Evolutionary conservation across 2,888 invertebrate species (phyloP), one percentile per base, ranked within the genome.

Genomic region (Meteorus cinctellus): DNA sequence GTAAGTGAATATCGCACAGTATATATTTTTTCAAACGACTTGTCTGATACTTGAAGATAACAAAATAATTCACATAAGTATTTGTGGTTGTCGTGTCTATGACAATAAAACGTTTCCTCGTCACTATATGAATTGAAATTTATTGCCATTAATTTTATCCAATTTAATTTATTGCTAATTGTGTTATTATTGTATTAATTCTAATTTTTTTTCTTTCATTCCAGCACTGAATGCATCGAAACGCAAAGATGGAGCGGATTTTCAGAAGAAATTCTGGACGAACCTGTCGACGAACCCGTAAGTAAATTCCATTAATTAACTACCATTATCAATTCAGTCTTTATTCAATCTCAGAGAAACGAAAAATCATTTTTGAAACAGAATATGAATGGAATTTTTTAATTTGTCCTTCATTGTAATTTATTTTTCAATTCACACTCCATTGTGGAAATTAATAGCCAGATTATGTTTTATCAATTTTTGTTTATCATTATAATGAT

Each of bases 271-370:
- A 81, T 87, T 14, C 79, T 86, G 70, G 86, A 86, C 71, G 86
- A 86, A 63, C 86, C 86, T 41, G 86, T 86, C 78, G 86, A 86
- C 81, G 86, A 86, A 75, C 85, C 85, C 79, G 86, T 86, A 71
- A 86, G 86, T 83, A 36, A 65, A 62, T 62, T 70, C 4, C 68
- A 29, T 19, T 14, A 67, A 45, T 41, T 16, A 19, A 5, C 48
- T 24, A 4, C 41, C 12, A 29, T 27, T 51, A 34, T 59, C 29
- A 59, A 41, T 19, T 27, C 59, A n/a, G 24, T 24, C 24, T 0
- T 34, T 6, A 34, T 65, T 60, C 19, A 5, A 67, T 51, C 12
- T 55, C 16, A 3, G n/a, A 51, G 51, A 48, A 41, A 48, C 24
- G 45, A 27, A 31, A 34, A 12, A 55, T 16, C 5, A 19, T n/a